phyloP scores from a whole-genome alignment of 2,888 invertebrate species.

The Limenitis camilla region DNA sequence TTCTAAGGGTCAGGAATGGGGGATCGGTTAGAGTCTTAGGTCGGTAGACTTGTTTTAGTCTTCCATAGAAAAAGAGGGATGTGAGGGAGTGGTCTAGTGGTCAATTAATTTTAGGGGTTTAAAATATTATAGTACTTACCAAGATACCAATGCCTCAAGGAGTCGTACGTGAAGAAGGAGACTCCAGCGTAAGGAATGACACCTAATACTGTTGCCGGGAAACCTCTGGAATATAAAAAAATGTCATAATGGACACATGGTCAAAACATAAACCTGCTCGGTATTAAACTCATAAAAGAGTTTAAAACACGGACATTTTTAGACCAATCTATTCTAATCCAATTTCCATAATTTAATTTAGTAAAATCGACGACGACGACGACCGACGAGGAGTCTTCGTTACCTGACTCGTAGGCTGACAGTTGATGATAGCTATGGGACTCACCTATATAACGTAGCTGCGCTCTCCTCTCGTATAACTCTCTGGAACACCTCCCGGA shows the following conservation, averaged over 20 bases:
- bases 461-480: slow-evolving; percentile 87
- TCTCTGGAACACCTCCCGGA: slow-evolving; percentile 77
- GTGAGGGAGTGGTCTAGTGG: too few species aligned
- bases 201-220: slow-evolving; percentile 91
- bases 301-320: too few species aligned
- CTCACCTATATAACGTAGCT: slow-evolving; percentile 78
- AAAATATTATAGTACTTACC: slow-evolving; percentile 65
- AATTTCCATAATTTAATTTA: too few species aligned
- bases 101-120: too few species aligned
- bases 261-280: not conserved
- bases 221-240: slow-evolving; percentile 75
- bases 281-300: too few species aligned
- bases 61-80: not conserved
- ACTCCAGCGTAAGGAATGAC: slow-evolving; percentile 98
- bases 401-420: too few species aligned
- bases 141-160: slow-evolving; percentile 85
- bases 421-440: not conserved
- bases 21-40: too few species aligned
- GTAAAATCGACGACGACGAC: too few species aligned
- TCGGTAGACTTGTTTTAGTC: too few species aligned
- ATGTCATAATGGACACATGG: not conserved
- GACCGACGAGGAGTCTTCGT: too few species aligned
- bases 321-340: too few species aligned
- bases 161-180: slow-evolving; percentile 98
- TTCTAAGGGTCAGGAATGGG: too few species aligned